phyloP scores from a whole-genome alignment of 92 coral and sea anemone genomes.

The Epizoanthus scotinus region DNA sequence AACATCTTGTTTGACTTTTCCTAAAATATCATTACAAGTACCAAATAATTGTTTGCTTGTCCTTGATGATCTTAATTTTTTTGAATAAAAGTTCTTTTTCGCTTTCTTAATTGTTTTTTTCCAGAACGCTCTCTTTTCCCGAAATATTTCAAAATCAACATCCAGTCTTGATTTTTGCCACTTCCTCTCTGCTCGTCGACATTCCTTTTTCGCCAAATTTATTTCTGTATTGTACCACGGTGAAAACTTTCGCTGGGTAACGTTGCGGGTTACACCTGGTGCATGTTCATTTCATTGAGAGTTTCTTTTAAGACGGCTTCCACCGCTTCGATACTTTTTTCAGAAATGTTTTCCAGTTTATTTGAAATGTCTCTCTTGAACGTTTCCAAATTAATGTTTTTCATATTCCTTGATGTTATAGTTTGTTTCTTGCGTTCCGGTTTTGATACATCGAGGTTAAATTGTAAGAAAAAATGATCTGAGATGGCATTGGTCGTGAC shows the following conservation, averaged over 20 bases:
- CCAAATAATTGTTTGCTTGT: too few species aligned
- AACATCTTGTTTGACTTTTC: conserved; percentile 27
- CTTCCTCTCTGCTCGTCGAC: too few species aligned
- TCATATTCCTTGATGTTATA: conserved; percentile 7
- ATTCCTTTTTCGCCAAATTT: conserved; percentile 14
- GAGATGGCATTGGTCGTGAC: conserved; percentile 9
- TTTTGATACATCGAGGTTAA: conserved; percentile 16
- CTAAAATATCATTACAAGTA: conserved; percentile 11
- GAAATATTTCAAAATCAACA: too few species aligned
- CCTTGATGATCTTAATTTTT: too few species aligned
- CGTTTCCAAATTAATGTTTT: conserved; percentile 13
- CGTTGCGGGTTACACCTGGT: conserved; percentile 11
- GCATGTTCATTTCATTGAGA: conserved; percentile 21
- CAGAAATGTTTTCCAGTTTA: conserved; percentile 12
- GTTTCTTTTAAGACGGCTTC: conserved; percentile 9
- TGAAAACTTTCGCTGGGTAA: conserved; percentile 14
- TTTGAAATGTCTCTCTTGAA: conserved; percentile 14
- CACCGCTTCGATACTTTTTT: conserved; percentile 10
- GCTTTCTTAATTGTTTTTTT: too few species aligned
- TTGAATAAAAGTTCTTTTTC: too few species aligned
- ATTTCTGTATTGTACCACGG: conserved; percentile 9
- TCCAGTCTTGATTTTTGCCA: too few species aligned
- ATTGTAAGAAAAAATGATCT: conserved; percentile 9
- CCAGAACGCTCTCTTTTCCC: too few species aligned
- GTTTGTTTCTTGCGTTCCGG: conserved; percentile 9